phyloP scores from a whole-genome alignment of 2,888 invertebrate genomes.

The Andricus curvator region DNA sequence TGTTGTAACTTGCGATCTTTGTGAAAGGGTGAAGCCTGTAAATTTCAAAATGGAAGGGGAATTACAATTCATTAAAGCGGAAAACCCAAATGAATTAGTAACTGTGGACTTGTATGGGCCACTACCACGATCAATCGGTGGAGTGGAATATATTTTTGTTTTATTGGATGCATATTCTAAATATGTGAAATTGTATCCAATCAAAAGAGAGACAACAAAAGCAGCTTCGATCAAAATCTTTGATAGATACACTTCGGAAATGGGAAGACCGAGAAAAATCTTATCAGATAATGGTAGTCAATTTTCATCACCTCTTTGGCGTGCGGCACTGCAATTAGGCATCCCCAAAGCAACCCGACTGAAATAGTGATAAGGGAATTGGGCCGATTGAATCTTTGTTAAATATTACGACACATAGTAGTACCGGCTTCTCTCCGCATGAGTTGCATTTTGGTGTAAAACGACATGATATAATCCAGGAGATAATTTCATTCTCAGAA shows the following conservation, averaged over 20 bases:
- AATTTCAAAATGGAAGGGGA: conserved; percentile 48
- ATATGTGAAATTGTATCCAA: conserved; percentile 43
- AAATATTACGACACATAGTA: no score
- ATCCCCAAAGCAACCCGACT: conserved; percentile 55
- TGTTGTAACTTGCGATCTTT: not conserved
- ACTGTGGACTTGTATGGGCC: conserved; percentile 39
- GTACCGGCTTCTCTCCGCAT: no score
- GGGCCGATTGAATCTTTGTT: not conserved
- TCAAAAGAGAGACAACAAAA: conserved; percentile 55
- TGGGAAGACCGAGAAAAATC: conserved; percentile 38
- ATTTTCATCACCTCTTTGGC: conserved; percentile 54
- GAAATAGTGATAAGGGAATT: conserved; percentile 58
- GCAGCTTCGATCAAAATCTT: conserved; percentile 42
- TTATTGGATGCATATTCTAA: conserved; percentile 20
- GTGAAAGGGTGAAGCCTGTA: not conserved
- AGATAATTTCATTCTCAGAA: no score
- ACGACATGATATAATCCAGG: no score
- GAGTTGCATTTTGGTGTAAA: no score
- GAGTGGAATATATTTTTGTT: conserved; percentile 40
- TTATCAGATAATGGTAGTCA: conserved; percentile 46
- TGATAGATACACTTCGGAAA: conserved; percentile 27
- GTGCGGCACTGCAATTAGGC: conserved; percentile 39
- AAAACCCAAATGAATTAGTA: conserved; percentile 25
- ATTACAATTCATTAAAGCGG: conserved; percentile 43
- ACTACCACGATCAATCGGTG: conserved; percentile 17